A percentile compares a stretch with the other conserved stretches of the same genome.
phyloP scores from a whole-genome alignment of 1,140 invertebrate genomes.

The Hyphantria cunea region DNA sequence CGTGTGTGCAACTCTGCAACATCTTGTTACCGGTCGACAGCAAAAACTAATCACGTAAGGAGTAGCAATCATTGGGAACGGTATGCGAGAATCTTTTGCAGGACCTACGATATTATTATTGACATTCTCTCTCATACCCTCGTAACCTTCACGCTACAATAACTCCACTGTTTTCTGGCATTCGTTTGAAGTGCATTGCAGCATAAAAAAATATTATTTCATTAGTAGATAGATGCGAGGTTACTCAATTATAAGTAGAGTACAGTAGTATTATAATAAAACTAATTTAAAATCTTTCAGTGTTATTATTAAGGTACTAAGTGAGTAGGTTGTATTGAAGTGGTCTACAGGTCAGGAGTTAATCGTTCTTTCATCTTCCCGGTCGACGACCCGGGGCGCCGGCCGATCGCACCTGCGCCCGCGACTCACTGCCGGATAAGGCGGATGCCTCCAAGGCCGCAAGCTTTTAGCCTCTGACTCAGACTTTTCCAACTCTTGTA shows the following conservation, averaged over 20 bases:
- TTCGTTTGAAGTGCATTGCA: constrained; percentile 22
- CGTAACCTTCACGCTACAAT: constrained; percentile 13
- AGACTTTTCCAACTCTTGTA: constrained; percentile 20
- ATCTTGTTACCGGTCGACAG: constrained; percentile 33
- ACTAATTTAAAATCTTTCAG: not conserved
- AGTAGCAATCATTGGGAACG: constrained; percentile 20
- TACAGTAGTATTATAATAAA: not conserved
- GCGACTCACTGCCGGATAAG: constrained; percentile 39
- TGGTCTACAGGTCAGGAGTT: constrained; percentile 27
- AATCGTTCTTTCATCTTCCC: constrained; percentile 29
- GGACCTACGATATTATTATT: constrained; percentile 7
- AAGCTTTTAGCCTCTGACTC: constrained; percentile 41
- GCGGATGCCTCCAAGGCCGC: constrained; percentile 45
- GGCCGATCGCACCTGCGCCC: constrained; percentile 43
- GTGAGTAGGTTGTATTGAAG: constrained; percentile 20
- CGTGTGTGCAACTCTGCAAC: constrained; percentile 31
- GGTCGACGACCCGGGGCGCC: constrained; percentile 43
- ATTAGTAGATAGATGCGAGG: constrained; percentile 1
- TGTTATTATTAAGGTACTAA: too few species aligned
- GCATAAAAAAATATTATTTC: constrained; percentile 3
- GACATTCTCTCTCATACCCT: not conserved
- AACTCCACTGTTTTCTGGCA: constrained; percentile 18
- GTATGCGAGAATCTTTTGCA: constrained; percentile 25
- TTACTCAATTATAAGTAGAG: too few species aligned
- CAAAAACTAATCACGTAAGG: constrained; percentile 31